Evolutionary conservation across 2,888 invertebrate genomes (phyloP).

Genomic region (Ormyrus rosae): DNA sequence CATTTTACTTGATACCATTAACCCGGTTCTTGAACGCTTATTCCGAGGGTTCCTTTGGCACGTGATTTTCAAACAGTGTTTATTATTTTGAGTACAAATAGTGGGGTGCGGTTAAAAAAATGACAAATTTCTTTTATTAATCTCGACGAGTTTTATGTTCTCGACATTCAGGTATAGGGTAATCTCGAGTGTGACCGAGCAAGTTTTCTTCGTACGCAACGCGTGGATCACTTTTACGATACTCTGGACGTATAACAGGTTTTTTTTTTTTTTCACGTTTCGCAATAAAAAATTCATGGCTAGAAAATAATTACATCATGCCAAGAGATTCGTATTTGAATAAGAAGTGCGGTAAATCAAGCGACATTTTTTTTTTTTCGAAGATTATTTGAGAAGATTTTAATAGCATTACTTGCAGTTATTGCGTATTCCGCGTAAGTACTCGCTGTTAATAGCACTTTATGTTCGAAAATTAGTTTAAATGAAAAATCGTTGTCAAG

Average conservation of each 20-base stretch:
- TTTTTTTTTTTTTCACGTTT: neutral
- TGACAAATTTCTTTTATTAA: neutral
- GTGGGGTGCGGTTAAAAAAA: neutral
- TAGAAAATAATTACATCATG: neutral
- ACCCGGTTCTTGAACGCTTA: neutral
- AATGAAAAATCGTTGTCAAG: neutral
- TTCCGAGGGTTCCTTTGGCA: conserved; percentile 12
- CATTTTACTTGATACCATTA: neutral
- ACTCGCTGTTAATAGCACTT: neutral
- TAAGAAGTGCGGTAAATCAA: neutral
- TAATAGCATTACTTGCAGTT: neutral
- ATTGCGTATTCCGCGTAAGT: neutral
- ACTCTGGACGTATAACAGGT: conserved; percentile 8
- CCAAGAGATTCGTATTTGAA: conserved; percentile 6
- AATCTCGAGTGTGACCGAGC: neutral
- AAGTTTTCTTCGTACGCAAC: neutral
- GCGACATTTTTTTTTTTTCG: neutral
- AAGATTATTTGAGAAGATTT: neutral
- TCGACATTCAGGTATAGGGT: neutral
- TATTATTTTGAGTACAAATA: neutral
- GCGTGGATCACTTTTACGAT: neutral
- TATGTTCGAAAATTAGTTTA: conserved; percentile 25
- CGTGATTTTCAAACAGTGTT: neutral
- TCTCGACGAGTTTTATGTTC: neutral
- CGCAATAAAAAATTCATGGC: neutral